A percentile compares a stretch with the other conserved stretches of the same genome.
Conservation (phyloP, 37 sponge, comb jelly and placozoan species). For the Crambe crambe region DNA sequence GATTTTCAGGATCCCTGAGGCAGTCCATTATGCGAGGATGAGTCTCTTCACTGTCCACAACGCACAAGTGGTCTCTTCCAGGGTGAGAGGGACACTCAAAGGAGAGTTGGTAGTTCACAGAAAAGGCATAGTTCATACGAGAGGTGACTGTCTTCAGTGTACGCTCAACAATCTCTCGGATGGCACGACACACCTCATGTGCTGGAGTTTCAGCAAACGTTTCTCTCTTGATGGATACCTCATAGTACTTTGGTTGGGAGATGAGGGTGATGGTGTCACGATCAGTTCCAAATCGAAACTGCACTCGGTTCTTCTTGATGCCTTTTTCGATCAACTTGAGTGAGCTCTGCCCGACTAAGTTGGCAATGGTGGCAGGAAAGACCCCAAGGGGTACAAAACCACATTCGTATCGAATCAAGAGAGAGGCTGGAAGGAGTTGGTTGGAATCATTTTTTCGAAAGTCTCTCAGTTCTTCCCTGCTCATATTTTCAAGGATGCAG, state of each 20-base stretch:
- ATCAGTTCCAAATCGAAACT: background rate
- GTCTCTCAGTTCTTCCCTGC: background rate
- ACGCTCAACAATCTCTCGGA: background rate
- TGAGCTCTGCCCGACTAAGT: background rate
- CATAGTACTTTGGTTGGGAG: background rate
- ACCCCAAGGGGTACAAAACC: constrained; percentile 4
- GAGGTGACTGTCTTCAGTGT: background rate
- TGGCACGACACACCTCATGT: background rate
- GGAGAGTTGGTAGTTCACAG: background rate
- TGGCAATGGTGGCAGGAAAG: constrained; percentile 3
- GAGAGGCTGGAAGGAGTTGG: background rate
- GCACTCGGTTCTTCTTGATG: background rate
- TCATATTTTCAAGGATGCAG: background rate
- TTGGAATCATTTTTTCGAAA: too few relatives aligned
- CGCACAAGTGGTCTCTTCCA: constrained; percentile 1
- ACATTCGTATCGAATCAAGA: background rate
- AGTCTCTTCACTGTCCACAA: background rate
- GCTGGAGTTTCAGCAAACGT: background rate
- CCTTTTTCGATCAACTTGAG: background rate
- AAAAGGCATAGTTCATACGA: background rate
- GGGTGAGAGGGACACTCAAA: constrained; percentile 14
- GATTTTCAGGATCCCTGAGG: background rate
- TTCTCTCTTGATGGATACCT: background rate
- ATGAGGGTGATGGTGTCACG: background rate
- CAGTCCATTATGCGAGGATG: background rate